Conservation (phyloP, 2,113 vertebrate species). For the Cisticola juncidis region DNA sequence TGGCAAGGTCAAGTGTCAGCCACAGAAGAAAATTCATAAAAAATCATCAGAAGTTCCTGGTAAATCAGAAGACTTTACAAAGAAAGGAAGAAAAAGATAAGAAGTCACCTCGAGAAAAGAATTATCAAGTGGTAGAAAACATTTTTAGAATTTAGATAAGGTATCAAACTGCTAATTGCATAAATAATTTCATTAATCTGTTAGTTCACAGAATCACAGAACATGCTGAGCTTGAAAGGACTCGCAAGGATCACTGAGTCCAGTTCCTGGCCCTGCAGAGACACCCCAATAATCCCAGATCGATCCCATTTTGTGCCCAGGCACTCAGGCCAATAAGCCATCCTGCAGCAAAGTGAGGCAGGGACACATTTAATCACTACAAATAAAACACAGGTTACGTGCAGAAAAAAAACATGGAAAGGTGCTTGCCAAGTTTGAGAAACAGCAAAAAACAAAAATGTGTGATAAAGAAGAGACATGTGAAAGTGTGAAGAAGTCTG, state of each 20-base stretch:
- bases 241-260: too few relatives aligned
- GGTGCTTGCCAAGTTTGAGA: neutral
- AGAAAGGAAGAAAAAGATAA: neutral
- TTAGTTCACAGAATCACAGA: neutral
- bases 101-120: constrained; percentile 17
- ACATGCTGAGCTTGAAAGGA: neutral
- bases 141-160: neutral
- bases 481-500: neutral
- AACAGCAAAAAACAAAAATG: neutral
- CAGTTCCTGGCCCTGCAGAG: neutral
- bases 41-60: constrained; percentile 44
- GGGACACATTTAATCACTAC: neutral
- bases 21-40: constrained; percentile 43
- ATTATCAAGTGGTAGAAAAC: neutral
- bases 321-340: neutral
- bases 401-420: neutral
- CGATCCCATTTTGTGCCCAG: neutral
- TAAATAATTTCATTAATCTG: neutral
- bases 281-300: neutral
- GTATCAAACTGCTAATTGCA: neutral
- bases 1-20: constrained; percentile 42
- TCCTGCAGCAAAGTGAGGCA: neutral
- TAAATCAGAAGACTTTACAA: constrained; percentile 34
- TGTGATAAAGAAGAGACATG: neutral
- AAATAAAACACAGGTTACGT: neutral